These are phyloP conservation scores for Palythoa grandiflora DNA, from an alignment of 92 coral and sea anemone species.

Conservation along the genomic window DNA sequence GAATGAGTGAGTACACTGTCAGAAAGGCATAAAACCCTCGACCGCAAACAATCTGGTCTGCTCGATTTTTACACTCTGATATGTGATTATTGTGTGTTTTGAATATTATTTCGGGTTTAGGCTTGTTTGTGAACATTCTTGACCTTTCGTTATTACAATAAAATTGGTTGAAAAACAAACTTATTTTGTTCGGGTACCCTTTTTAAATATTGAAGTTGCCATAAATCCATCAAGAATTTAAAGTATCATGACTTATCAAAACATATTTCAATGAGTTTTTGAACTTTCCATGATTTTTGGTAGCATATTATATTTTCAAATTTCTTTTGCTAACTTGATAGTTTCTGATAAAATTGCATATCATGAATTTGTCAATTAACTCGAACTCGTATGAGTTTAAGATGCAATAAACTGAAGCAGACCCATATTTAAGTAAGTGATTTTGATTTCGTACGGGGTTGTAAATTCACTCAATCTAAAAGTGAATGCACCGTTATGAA, in stretches of 20 bases:
- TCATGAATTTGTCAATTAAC: too few relatives aligned
- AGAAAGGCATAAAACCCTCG: background rate
- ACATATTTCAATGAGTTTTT: too few relatives aligned
- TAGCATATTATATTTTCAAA: background rate
- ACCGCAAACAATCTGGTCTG: background rate
- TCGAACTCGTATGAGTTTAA: too few relatives aligned
- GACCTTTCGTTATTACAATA: slow-evolving; percentile 10
- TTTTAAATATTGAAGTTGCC: background rate
- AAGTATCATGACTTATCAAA: too few relatives aligned
- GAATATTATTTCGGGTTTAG: background rate
- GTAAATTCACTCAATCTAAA: background rate
- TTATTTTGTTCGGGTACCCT: background rate
- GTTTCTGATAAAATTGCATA: too few relatives aligned
- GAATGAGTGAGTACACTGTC: slow-evolving; percentile 82
- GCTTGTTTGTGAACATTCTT: slow-evolving; percentile 1
- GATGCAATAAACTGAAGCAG: background rate
- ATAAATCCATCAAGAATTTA: too few relatives aligned
- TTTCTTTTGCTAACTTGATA: too few relatives aligned
- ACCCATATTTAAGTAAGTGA: too few relatives aligned
- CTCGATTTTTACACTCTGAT: background rate
- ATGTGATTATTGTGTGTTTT: slow-evolving; percentile 3
- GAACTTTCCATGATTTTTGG: background rate
- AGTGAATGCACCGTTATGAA: background rate
- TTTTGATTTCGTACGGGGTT: background rate
- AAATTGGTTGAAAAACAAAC: background rate